Conservation (phyloP, 2,888 invertebrate genomes). For the Cataglyphis rosenhaueri region DNA sequence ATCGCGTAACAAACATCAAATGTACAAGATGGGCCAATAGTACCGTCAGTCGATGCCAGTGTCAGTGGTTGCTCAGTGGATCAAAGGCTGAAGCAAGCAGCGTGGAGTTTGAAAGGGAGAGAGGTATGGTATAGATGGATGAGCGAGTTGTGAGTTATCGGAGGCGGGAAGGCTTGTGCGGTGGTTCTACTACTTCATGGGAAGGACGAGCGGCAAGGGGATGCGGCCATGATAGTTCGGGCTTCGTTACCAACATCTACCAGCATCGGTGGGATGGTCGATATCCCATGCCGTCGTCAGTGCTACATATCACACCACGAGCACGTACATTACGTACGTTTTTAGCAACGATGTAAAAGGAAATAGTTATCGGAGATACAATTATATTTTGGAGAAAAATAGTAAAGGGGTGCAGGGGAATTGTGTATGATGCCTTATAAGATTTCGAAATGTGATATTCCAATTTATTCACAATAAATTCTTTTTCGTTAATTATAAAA, state of each 20-base stretch:
- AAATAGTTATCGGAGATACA: conserved; percentile 33
- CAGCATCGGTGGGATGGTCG: conserved; percentile 58
- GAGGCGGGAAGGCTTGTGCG: conserved; percentile 64
- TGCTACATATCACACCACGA: conserved; percentile 50
- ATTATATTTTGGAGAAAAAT: conserved; percentile 33
- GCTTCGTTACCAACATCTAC: conserved; percentile 55
- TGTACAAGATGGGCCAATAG: conserved; percentile 47
- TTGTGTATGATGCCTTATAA: not conserved
- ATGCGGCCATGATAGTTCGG: conserved; percentile 56
- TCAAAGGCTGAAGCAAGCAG: conserved; percentile 33
- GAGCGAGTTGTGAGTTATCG: conserved; percentile 69
- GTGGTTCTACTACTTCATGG: conserved; percentile 51
- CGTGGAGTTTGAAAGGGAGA: conserved; percentile 45
- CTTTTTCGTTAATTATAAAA: not conserved
- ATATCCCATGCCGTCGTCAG: conserved; percentile 68
- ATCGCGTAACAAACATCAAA: conserved; percentile 62
- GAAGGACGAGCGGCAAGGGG: not conserved
- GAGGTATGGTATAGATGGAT: conserved; percentile 53
- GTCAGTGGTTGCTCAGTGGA: conserved; percentile 41
- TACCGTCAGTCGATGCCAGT: conserved; percentile 34
- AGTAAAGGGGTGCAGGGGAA: not conserved
- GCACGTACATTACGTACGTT: conserved; percentile 46
- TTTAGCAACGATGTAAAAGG: conserved; percentile 41
- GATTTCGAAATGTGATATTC: not conserved
- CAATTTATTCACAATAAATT: not conserved